Percentiles rank a stretch among this genome's conserved stretches.
These are phyloP conservation scores for Chaenogobius annularis DNA, from an alignment of 2,113 vertebrate genomes.

Conservation along the genomic window DNA sequence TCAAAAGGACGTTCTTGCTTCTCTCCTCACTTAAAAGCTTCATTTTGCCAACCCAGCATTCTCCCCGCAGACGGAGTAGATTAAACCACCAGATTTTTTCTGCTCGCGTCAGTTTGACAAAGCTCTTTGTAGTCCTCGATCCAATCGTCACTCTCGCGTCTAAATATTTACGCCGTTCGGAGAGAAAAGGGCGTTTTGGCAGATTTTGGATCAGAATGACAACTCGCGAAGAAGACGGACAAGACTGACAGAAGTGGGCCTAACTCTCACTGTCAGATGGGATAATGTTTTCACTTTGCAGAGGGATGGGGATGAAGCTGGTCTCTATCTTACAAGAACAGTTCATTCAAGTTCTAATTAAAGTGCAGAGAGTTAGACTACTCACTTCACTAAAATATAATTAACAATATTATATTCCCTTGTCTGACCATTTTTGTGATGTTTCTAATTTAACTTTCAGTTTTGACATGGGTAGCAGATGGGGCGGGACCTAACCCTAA, in stretches of 20 bases:
- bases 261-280: background rate
- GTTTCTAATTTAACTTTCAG: too few species aligned
- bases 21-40: background rate
- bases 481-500: too few species aligned
- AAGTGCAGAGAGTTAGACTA: too few species aligned
- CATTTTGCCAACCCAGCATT: background rate
- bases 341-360: background rate
- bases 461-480: too few species aligned
- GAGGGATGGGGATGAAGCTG: background rate
- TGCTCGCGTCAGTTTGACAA: background rate
- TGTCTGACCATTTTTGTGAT: too few species aligned
- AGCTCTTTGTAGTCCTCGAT: slow-evolving; percentile 1
- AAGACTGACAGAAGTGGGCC: background rate
- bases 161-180: slow-evolving; percentile 1
- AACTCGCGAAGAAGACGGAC: background rate
- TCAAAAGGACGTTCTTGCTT: background rate
- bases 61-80: background rate
- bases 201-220: background rate
- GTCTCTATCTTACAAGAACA: background rate
- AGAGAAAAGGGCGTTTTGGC: background rate
- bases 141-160: background rate
- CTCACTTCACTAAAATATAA: too few species aligned
- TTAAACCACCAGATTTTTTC: background rate
- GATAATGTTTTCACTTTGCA: background rate
- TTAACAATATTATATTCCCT: too few species aligned